Evolutionary conservation across 2,797 vertebrate genomes (phyloP), one percentile per base, ranked within the genome.

Genomic region (Lophius americanus): DNA sequence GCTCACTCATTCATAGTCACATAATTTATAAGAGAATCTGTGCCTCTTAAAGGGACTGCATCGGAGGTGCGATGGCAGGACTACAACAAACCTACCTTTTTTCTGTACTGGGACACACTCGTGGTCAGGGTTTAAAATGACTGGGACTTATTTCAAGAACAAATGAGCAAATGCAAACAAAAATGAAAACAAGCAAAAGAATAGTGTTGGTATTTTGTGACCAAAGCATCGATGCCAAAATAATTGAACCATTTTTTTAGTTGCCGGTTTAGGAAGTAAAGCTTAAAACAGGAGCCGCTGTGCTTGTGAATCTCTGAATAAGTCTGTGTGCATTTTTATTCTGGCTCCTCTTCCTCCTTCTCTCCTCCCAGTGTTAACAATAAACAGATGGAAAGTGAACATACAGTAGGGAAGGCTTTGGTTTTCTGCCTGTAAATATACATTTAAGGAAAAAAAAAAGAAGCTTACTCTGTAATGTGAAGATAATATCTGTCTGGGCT

Each of bases 181-280:
- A 86, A 94, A 90, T 92, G 88, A 95, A 83, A 94, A 93, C 79
- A 91, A 91, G 91, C 73, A 94, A 95, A 90, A 83, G 78, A 90
- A 88, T 86, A 90, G 89, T 93, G 95, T 98, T 94, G 95, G 95
- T 96, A 97, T 97, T 96, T 95, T 96, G 95, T 96, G 96, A 99
- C 98, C 97, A 99, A 99, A 99, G 98, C 94, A 97, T 96, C 95
- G 95, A 99, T 97, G 96, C 98, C 97, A 99, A 99, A 97, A 96
- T 95, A 95, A 94, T 96, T 94, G 87, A 94, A 94, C 91, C 93
- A 95, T 92, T 88, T 91, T 91, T 44, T 37, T 39, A 93, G 79
- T 87, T 89, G 86, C 89, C 86, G 87, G 87, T 89, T 79, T 91
- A 89, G 85, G 80, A 85, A 88, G 62, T 81, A 68, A 83, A 85